Conservation (phyloP, 2,888 invertebrate genomes). For the Meta bourneti region DNA sequence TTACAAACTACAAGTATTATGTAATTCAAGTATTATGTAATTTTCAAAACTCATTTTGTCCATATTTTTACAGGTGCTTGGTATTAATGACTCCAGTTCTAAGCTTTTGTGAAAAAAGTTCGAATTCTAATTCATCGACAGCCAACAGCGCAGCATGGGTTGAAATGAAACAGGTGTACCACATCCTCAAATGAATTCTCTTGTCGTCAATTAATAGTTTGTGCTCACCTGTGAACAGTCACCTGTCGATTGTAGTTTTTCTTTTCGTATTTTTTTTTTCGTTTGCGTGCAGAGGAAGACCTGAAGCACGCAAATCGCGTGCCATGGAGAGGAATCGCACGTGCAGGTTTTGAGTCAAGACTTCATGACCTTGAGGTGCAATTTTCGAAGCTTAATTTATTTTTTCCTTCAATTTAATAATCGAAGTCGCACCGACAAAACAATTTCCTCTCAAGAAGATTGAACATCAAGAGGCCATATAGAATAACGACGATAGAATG, state of each 20-base stretch:
- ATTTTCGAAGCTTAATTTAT: conserved; percentile 36
- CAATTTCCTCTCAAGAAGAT: background rate
- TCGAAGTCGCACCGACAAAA: background rate
- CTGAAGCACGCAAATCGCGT: conserved; percentile 34
- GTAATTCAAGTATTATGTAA: no score
- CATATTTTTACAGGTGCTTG: no score
- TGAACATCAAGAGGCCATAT: no score
- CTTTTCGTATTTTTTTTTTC: background rate
- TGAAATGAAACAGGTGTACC: no score
- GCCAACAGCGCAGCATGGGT: no score
- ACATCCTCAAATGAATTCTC: no score
- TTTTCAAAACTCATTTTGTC: no score
- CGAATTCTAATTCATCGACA: no score
- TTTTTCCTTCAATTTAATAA: conserved; percentile 32
- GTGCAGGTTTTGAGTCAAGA: conserved; percentile 24
- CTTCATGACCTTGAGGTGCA: conserved; percentile 48
- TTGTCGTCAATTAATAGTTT: background rate
- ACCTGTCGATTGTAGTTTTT: conserved; percentile 3
- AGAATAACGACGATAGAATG: no score
- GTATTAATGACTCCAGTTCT: no score
- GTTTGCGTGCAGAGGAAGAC: conserved; percentile 38
- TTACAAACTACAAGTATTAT: no score
- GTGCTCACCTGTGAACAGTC: background rate
- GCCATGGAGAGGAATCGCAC: conserved; percentile 13
- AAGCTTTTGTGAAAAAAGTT: no score